phyloP scores from a whole-genome alignment of 2,888 invertebrate genomes.

The Galeruca laticollis region DNA sequence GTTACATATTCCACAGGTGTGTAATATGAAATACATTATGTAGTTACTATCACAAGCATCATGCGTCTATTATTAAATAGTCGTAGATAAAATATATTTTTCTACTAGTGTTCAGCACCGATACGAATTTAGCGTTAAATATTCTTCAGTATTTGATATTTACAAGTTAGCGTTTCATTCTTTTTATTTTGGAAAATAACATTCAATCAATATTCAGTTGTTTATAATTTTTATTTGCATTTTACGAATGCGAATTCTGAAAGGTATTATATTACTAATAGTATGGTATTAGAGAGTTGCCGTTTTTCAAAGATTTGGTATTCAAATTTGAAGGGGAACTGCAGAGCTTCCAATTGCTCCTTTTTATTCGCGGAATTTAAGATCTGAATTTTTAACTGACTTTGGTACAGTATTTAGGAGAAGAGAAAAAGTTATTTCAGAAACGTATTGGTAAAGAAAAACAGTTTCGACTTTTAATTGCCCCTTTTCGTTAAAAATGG shows the following conservation, averaged over 20 bases:
- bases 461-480: neutral
- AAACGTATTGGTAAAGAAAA: neutral
- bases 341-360: neutral
- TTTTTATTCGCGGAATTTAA: neutral
- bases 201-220: neutral
- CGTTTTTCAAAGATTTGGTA: constrained; percentile 54
- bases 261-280: constrained; percentile 8
- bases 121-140: too few relatives aligned
- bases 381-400: neutral
- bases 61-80: too few relatives aligned
- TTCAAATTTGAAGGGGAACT: constrained; percentile 64
- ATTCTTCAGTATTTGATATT: too few relatives aligned
- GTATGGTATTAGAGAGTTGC: constrained; percentile 66
- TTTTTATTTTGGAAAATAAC: neutral
- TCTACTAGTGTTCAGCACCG: too few relatives aligned
- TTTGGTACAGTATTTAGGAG: neutral
- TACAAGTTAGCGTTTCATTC: too few relatives aligned
- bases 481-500: too few relatives aligned
- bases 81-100: too few relatives aligned
- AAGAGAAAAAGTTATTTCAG: neutral
- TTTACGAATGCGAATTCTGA: constrained; percentile 1
- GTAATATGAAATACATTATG: too few relatives aligned
- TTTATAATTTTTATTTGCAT: constrained; percentile 4
- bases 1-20: too few relatives aligned
- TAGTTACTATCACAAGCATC: too few relatives aligned